These are phyloP conservation scores for Thryonomys swinderianus DNA, from an alignment of 2,113 vertebrate genomes.

Conservation along the genomic window DNA sequence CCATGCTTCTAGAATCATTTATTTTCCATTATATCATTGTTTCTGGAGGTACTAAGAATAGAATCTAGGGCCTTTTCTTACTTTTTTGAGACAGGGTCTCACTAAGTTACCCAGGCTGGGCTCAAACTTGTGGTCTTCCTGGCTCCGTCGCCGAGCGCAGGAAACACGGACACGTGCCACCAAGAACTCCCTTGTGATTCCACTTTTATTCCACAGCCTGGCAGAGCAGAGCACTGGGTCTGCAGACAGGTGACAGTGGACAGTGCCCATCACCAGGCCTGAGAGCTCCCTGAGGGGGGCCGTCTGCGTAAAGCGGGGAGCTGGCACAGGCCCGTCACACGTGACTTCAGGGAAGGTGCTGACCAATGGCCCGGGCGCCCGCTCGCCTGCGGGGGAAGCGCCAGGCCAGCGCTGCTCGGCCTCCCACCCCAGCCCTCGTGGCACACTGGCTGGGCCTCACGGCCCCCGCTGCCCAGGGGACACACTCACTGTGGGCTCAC, in stretches of 20 bases:
- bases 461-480: constrained; percentile 73
- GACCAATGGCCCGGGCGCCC: no score
- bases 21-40: not conserved
- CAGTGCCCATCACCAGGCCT: no score
- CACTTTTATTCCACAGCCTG: not conserved
- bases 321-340: no score
- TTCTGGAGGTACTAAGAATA: not conserved
- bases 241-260: no score
- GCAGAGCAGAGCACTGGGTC: no score
- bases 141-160: not conserved
- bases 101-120: not conserved
- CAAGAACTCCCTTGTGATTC: not conserved
- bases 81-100: not conserved
- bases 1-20: not conserved
- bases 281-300: no score
- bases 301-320: no score
- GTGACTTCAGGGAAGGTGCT: no score
- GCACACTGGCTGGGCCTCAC: constrained; percentile 18
- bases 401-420: not conserved
- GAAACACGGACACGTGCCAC: not conserved
- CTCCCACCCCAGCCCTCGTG: no score
- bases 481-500: constrained; percentile 57
- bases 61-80: not conserved
- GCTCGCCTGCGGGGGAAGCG: no score
- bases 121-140: not conserved